These are phyloP conservation scores for Rallus limicola DNA, from an alignment of 2,113 vertebrate species.

Conservation along the genomic window DNA sequence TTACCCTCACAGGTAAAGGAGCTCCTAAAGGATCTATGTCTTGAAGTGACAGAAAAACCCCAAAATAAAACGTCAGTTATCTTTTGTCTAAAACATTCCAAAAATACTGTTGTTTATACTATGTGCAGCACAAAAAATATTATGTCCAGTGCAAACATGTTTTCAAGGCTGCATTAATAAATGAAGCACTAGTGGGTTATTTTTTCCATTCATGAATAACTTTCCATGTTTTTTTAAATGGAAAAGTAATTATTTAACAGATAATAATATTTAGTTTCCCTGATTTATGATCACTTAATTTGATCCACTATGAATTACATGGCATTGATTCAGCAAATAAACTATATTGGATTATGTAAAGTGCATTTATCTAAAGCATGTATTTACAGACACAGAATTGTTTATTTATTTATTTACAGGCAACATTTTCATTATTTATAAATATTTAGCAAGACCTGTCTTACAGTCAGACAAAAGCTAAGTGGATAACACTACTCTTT, in stretches of 20 bases:
- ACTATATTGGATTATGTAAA: not conserved
- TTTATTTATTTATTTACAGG: not conserved
- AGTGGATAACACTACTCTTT: not conserved
- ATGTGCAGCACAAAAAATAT: not conserved
- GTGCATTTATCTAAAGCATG: not conserved
- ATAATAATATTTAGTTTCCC: not conserved
- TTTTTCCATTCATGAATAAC: not conserved
- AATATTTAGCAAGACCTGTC: not conserved
- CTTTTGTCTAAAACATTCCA: not conserved
- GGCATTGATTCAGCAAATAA: not conserved
- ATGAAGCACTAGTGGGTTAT: not conserved
- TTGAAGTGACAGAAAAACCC: not conserved
- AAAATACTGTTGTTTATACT: not conserved
- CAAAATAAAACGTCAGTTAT: not conserved
- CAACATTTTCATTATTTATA: not conserved
- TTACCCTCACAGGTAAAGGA: not conserved
- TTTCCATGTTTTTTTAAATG: not conserved
- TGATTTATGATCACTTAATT: not conserved
- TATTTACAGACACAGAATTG: not conserved
- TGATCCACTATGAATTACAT: not conserved
- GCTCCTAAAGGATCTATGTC: rapidly evolving
- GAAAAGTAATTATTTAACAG: not conserved
- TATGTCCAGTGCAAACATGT: not conserved
- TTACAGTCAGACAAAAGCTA: not conserved
- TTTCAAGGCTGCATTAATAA: not conserved